Evolutionary conservation across 53 echinoderm and acorn worm genomes (phyloP), one percentile per base, ranked within the genome.

Genomic region (Paracentrotus lividus): DNA sequence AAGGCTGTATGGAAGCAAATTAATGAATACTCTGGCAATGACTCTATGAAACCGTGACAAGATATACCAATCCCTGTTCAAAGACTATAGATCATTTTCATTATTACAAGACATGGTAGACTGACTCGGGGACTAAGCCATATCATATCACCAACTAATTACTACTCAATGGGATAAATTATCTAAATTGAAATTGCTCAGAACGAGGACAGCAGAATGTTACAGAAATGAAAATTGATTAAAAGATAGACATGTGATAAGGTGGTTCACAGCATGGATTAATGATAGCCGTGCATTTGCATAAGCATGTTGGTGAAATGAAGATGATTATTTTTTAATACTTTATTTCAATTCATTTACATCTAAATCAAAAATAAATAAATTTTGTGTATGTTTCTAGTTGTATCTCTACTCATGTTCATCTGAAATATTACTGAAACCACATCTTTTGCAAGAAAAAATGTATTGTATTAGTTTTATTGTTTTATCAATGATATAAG

Each of bases 61-160:
- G 40, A 21, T 72, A n/a, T n/a, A 72, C 20, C 36, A 4, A 36
- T 72, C 72, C 40, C 72, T 20, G 21, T 72, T 72, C 20, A 21
- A 72, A 72, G 15, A 72, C 18, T 72, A 72, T n/a, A n/a, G n/a
- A n/a, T 72, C 72, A 72, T 72, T 16, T 40, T 72, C 72, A 72
- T 72, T 40, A 72, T 38, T 40, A 72, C 18, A 72, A 72, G 72
- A 72, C 40, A 72, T 40, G 40, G 72, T 72, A 14, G 72, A 72
- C 36, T 72, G 72, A 6, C 40, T 40, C 20, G 72, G 32, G 72
- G 40, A 72, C 72, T 72, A 36, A 36, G 40, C 72, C 72, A 72
- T 72, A 72, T 72, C 72, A 72, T 38, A 72, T 72, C 72, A 72
- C 72, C 36, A 36, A 72, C 72, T 72, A 72, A 72, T 72, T 72